Evolutionary conservation across 1,140 invertebrate species (phyloP), one percentile per base, ranked within the genome.

Genomic region (Thalassaphorura encarpata): DNA sequence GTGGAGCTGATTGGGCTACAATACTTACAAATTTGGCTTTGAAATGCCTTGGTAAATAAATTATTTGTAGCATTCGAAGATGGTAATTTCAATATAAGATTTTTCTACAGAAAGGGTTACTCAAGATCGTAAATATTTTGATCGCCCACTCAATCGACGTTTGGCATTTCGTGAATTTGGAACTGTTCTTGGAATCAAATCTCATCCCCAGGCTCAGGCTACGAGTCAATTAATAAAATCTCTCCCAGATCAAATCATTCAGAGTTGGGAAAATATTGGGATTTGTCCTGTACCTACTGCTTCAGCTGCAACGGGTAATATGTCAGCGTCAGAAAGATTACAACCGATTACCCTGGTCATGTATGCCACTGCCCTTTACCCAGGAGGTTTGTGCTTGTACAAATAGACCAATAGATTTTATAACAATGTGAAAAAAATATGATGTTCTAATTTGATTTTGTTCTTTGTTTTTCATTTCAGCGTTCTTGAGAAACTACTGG

Each of bases 91-190:
- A n/a, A n/a, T n/a, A n/a, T n/a, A n/a, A n/a, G n/a, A n/a, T n/a
- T n/a, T n/a, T n/a, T 43, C 21, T 11, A 43, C 21, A 21, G 13
- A n/a, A 43, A 21, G 41, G 13, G 8, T 6, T 43, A 21, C 21
- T 19, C 41, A 19, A 43, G 41, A 19, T 6, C 13, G 18, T 6
- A 43, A 43, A 8, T 43, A 43, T 43, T 43, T 43, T 21, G 21
- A 11, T 13, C 11, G 21, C 13, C 19, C 41, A 11, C 41, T 43
- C 13, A 6, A 6, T n/a, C 41, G 41, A 21, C 41, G 41, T 43
- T 19, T 43, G 19, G 41, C 41, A 43, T 43, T 43, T 21, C 41
- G 41, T 43, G 41, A 43, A 43, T 43, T 43, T 43, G 41, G 41
- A 19, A 43, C 41, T 6, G 18, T 43, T 19, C 41, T 43, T 6